phyloP scores from a whole-genome alignment of 2,797 vertebrate species.

The Limosa lapponica region DNA sequence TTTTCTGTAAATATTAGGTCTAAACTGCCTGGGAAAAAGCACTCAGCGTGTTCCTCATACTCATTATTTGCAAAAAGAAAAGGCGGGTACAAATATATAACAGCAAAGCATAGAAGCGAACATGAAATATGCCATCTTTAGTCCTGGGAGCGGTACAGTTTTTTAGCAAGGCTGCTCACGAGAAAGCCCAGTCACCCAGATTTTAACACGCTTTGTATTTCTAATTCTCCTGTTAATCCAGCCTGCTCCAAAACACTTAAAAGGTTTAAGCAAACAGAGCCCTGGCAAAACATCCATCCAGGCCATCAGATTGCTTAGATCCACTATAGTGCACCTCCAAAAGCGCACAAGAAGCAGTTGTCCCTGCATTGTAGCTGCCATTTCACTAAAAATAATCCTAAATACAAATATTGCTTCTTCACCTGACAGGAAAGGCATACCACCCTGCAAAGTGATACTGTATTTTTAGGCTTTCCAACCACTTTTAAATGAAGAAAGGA shows the following conservation, averaged over 20 bases:
- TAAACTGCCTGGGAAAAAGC: background rate
- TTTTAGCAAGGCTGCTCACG: background rate
- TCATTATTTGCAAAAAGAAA: background rate
- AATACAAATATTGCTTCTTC: background rate
- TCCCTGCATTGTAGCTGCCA: background rate
- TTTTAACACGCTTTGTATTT: background rate
- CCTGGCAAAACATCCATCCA: background rate
- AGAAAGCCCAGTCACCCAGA: background rate
- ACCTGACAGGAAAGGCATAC: background rate
- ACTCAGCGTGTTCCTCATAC: background rate
- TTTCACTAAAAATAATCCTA: background rate
- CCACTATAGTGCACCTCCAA: background rate
- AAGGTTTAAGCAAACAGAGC: background rate
- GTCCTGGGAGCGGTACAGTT: background rate
- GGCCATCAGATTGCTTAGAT: background rate
- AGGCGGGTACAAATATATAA: fast-evolving
- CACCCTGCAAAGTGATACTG: background rate
- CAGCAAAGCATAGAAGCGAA: background rate
- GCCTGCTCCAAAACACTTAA: background rate
- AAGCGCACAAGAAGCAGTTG: background rate
- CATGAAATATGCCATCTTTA: background rate
- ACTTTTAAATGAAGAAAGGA: background rate
- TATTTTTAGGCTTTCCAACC: background rate
- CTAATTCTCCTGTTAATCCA: background rate
- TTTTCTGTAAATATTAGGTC: background rate